These are phyloP conservation scores for Taurulus bubalis DNA, from an alignment of 2,113 vertebrate genomes.

Conservation along the genomic window DNA sequence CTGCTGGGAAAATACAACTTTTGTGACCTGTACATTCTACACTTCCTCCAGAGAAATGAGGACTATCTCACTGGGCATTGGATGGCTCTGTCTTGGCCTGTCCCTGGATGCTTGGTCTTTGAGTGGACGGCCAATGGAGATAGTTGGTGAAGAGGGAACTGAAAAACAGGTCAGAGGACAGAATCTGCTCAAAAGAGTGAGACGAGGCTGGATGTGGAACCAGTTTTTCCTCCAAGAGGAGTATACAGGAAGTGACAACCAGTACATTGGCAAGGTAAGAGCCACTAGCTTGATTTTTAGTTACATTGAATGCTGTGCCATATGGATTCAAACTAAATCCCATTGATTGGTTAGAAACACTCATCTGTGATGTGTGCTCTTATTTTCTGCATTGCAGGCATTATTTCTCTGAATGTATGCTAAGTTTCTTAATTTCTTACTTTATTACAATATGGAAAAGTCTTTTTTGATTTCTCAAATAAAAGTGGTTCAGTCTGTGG, in stretches of 20 bases:
- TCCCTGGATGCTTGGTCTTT: constrained; percentile 79
- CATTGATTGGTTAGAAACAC: constrained; percentile 13
- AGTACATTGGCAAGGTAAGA: constrained; percentile 97
- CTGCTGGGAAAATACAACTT: constrained; percentile 69
- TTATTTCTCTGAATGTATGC: constrained; percentile 18
- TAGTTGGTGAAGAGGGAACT: not conserved
- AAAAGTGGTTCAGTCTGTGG: no score
- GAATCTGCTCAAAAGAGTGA: constrained; percentile 86
- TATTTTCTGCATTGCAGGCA: not conserved
- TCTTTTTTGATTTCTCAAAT: no score
- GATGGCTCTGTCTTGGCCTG: constrained; percentile 86
- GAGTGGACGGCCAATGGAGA: constrained; percentile 31
- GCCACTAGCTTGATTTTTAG: not conserved
- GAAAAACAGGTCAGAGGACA: constrained; percentile 39
- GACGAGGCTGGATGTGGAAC: constrained; percentile 98
- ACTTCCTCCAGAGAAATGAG: constrained; percentile 81
- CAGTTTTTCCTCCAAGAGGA: constrained; percentile 97
- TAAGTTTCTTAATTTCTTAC: no score
- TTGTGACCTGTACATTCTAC: constrained; percentile 26
- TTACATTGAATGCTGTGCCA: not conserved
- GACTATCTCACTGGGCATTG: constrained; percentile 84
- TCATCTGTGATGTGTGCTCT: constrained; percentile 15
- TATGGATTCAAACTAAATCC: not conserved
- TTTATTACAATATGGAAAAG: no score
- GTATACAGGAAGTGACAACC: constrained; percentile 92